phyloP scores from a whole-genome alignment of 2,888 invertebrate species.

The Aleiodes leptofemur region DNA sequence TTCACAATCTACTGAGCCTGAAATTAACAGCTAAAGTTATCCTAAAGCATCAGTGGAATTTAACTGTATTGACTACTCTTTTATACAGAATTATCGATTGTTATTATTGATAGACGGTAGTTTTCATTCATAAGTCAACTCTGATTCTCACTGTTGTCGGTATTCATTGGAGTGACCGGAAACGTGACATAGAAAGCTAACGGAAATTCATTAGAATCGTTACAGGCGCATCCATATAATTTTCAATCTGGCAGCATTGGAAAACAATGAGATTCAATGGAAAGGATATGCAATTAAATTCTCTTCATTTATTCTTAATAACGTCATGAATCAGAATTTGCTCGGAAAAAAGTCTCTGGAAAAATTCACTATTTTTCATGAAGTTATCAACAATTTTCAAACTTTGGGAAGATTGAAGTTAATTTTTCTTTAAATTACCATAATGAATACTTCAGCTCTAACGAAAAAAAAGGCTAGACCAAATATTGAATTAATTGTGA shows the following conservation, averaged over 20 bases:
- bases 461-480: too few relatives aligned
- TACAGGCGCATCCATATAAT: not conserved
- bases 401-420: too few relatives aligned
- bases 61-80: not conserved
- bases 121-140: slow-evolving; percentile 16
- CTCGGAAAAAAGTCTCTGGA: too few relatives aligned
- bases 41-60: not conserved
- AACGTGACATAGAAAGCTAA: slow-evolving; percentile 43
- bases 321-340: too few relatives aligned
- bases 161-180: slow-evolving; percentile 34
- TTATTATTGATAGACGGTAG: slow-evolving; percentile 5
- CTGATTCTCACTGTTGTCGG: not conserved
- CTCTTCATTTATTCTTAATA: too few relatives aligned
- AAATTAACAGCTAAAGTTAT: not conserved
- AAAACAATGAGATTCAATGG: too few relatives aligned
- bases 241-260: not conserved
- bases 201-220: slow-evolving; percentile 40
- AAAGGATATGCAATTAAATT: too few relatives aligned
- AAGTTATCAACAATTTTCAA: too few relatives aligned
- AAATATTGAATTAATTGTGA: too few relatives aligned
- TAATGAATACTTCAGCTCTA: too few relatives aligned
- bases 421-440: too few relatives aligned
- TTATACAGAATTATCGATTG: slow-evolving; percentile 8
- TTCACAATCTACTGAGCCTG: not conserved
- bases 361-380: too few relatives aligned